Evolutionary conservation across 2,797 vertebrate species (phyloP).

Genomic region (Macropus fuliginosus): DNA sequence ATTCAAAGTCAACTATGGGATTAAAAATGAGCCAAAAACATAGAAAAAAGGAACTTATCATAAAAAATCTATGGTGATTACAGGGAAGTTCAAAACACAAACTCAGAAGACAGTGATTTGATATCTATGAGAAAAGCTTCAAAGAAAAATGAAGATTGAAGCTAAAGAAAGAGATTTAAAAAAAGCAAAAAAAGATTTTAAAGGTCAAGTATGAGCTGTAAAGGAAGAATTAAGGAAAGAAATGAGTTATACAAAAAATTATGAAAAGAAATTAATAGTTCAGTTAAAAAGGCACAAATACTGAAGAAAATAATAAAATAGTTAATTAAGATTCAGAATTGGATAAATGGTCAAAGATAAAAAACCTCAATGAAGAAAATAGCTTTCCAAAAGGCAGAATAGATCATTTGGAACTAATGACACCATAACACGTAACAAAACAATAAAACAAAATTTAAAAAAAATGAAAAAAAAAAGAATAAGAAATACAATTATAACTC

Average conservation of each 20-base stretch:
- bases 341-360: background rate
- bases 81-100: background rate
- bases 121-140: background rate
- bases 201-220: background rate
- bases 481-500: no score
- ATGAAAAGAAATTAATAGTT: background rate
- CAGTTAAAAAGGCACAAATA: background rate
- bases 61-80: background rate
- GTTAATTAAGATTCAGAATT: background rate
- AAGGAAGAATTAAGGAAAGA: background rate
- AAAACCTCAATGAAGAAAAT: no score
- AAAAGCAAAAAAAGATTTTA: background rate
- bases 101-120: background rate
- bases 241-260: background rate
- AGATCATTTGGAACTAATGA: no score
- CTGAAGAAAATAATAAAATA: background rate
- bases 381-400: no score
- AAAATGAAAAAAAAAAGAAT: no score
- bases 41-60: background rate
- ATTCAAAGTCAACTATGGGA: background rate
- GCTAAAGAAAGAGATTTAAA: background rate
- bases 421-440: no score
- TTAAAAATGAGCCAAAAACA: background rate
- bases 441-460: no score
- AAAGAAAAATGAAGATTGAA: background rate